Conservation (phyloP, 1,140 invertebrate species). For the Pseudachorutes palmiensis region DNA sequence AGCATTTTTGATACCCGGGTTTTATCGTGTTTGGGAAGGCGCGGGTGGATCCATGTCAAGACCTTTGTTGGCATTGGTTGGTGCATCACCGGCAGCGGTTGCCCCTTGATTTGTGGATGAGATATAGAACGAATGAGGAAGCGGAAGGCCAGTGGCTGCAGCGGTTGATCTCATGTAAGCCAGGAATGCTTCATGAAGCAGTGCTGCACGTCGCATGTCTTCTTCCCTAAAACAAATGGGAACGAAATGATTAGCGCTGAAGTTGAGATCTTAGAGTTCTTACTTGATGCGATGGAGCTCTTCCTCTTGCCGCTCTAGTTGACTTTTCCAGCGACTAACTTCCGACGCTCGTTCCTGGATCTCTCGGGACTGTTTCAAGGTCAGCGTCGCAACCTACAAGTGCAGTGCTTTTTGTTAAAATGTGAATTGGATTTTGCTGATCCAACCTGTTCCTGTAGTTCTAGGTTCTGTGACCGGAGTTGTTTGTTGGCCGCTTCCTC, state of each 20-base stretch:
- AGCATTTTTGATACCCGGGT: no score
- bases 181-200: constrained; percentile 26
- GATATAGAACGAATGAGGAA: constrained; percentile 12
- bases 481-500: constrained; percentile 30
- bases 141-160: constrained; percentile 23
- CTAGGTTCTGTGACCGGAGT: constrained; percentile 24
- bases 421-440: neutral
- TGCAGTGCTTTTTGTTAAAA: neutral
- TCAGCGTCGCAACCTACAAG: constrained; percentile 19
- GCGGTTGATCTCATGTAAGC: constrained; percentile 26
- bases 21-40: no score
- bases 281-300: constrained; percentile 27
- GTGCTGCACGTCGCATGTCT: constrained; percentile 26
- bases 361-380: constrained; percentile 18
- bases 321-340: constrained; percentile 25
- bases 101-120: neutral
- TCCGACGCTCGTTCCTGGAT: constrained; percentile 24
- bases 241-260: no score
- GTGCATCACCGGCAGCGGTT: neutral
- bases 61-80: no score
- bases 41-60: no score
- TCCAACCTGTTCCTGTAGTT: constrained; percentile 24
- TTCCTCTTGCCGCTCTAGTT: constrained; percentile 22
- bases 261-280: no score
- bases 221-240: constrained; percentile 22